Base-by-base conservation (phyloP, 2,888 invertebrate genomes). In the Epinotia bilunana region DNA sequence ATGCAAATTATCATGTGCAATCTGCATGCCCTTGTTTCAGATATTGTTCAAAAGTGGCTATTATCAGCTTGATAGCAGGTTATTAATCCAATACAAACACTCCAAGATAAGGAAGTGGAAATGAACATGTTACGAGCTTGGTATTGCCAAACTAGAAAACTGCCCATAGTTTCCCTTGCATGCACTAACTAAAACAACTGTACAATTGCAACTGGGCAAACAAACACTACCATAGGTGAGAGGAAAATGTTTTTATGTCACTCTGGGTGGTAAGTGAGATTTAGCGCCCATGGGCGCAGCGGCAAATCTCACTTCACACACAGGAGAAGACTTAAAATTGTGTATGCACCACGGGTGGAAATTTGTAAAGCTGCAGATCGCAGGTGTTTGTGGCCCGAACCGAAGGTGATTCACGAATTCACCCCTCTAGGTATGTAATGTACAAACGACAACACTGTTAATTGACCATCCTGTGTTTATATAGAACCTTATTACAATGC, bases 1-100 rank as follows among this genome's bases (percentile, higher is more conserved):
- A 53, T 55, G 39, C 55, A 46, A 63, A 70, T 58, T 58, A 60
- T 60, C 64, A 64, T 58, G 13, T 72, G 55, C n/a, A 53, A 61
- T 61, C 18, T 43, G 61, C 60, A 71, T 71, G 18, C 7, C 11
- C 23, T 18, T 57, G 46, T 55, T 43, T 55, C 18, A 43, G 70
- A 57, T 61, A 75, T 75, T 61, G 43, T 39, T 70, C 13, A 9
- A 49, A 68, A 72, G 61, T 63, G 46, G 57, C 61, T 46, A 68
- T 77, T 74, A 77, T 77, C 76, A 74, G 57, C 20, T 28, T 58
- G 62, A 72, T 77, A 77, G 63, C 76, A 49, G 62, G 63, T 65
- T 57, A 58, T 69, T 65, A 73, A 76, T 76, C 73, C 76, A 70
- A 63, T 63, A 70, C 73, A 64, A 73, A 65, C 69, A 73, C 72